Evolutionary conservation across 2,888 invertebrate genomes (phyloP), one percentile per base, ranked within the genome.

Genomic region (Panorpa germanica): DNA sequence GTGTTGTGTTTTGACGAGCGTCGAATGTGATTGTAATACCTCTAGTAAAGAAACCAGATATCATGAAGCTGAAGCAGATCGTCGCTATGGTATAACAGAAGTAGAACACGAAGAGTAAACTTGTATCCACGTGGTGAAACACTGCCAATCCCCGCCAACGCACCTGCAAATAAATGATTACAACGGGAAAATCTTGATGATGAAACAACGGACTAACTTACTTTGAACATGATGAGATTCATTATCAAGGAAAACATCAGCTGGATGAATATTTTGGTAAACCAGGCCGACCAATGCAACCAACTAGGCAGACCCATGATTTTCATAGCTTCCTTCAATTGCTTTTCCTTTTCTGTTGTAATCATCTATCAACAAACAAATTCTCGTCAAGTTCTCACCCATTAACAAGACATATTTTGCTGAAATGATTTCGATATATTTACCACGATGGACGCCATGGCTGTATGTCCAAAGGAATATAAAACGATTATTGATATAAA

Each of bases 281-380:
- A 85, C 82, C 86, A 86, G 2, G 83, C 81, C 1, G 64, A 48
- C 85, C 88, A 88, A 44, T 86, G 76, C 38, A 85, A 54, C 74
- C 80, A 82, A 31, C 73, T 73, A 18, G 70, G 65, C 16, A 90
- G 54, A 3, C 90, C 90, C 76, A 86, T 85, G 54, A 88, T 81
- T 59, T 83, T 85, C 81, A 88, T 78, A 2, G 82, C 71, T 61
- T 88, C 88, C 75, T 86, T 52, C 3, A 70, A 44, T 32, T 63
- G 59, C 30, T 57, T 55, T 40, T 73, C 70, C 44, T 71, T 72
- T 43, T 72, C 72, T 24, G 56, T 52, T 2, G 66, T 61, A 14
- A 72, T 47, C 27, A 45, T 46, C 45, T 48, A 11, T 8, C 33
- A 25, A 33, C 4, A 32, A 25, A 10, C 24, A 6, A 20, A 13